phyloP scores from a whole-genome alignment of 2,113 vertebrate species.

The Neotoma lepida region DNA sequence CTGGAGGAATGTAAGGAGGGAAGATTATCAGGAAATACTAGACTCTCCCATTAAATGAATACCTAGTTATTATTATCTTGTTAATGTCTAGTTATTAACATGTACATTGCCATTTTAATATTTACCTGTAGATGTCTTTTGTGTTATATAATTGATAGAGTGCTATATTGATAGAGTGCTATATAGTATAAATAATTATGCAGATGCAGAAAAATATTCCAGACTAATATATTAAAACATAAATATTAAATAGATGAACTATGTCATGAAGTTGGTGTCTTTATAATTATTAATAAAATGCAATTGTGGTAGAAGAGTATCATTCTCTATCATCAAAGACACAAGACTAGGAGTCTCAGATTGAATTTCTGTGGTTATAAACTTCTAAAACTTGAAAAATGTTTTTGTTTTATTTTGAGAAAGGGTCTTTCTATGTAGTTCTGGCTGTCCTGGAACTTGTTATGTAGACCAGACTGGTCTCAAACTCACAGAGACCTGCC shows the following conservation, averaged over 20 bases:
- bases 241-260: conserved; percentile 63
- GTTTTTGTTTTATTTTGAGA: background rate
- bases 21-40: conserved; percentile 97
- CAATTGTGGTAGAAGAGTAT: conserved; percentile 44
- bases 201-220: conserved; percentile 68
- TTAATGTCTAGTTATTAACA: conserved; percentile 52
- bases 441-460: background rate
- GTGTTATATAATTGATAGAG: conserved; percentile 50
- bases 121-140: conserved; percentile 71
- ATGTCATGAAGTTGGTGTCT: background rate
- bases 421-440: background rate
- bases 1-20: conserved; percentile 90
- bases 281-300: conserved; percentile 31
- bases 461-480: background rate
- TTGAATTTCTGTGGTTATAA: background rate
- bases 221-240: conserved; percentile 23
- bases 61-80: background rate
- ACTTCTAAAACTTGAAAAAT: conserved; percentile 53
- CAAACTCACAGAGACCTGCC: background rate
- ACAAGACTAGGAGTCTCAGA: background rate
- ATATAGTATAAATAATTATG: conserved; percentile 60
- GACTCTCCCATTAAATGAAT: conserved; percentile 97
- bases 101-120: conserved; percentile 57
- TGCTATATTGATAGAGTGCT: conserved; percentile 70
- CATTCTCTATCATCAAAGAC: conserved; percentile 21